Percentiles rank a stretch among this genome's conserved stretches.
Evolutionary conservation across 2,113 vertebrate genomes (phyloP).

Genomic region (Paradoxurus hermaphroditus): DNA sequence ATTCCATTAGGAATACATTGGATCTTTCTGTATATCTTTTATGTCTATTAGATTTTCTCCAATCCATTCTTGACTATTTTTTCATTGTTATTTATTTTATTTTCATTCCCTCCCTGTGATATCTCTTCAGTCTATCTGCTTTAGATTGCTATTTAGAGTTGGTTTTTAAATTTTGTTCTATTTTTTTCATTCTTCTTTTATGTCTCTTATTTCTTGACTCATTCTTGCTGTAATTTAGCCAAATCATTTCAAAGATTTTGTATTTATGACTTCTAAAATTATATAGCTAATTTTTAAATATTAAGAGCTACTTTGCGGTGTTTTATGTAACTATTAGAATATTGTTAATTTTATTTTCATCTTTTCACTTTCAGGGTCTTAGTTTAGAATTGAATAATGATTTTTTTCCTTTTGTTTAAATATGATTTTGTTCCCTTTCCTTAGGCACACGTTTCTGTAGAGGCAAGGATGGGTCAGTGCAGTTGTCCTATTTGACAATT

Average conservation of each 20-base stretch:
- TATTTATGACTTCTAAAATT: not conserved
- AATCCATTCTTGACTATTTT: not conserved
- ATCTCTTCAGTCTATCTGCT: not conserved
- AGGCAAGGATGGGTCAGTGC: not conserved
- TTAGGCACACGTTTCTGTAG: not conserved
- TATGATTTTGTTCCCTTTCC: not conserved
- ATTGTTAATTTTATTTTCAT: not conserved
- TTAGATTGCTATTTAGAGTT: not conserved
- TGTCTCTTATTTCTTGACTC: not conserved
- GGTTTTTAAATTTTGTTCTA: not conserved
- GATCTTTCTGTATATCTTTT: not conserved
- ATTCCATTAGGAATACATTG: not conserved
- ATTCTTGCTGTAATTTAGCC: not conserved
- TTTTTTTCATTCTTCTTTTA: not conserved
- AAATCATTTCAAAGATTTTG: not conserved
- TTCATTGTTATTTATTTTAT: not conserved
- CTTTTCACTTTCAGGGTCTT: not conserved
- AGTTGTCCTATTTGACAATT: not conserved
- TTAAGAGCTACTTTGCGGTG: not conserved
- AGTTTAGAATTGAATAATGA: not conserved
- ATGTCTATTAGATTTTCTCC: not conserved
- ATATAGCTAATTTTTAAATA: not conserved
- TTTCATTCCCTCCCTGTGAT: not conserved
- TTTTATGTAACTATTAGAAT: not conserved
- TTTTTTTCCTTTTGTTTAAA: not conserved